These are phyloP conservation scores for Callorhinus ursinus DNA, from an alignment of 2,113 vertebrate species.

Conservation along the genomic window DNA sequence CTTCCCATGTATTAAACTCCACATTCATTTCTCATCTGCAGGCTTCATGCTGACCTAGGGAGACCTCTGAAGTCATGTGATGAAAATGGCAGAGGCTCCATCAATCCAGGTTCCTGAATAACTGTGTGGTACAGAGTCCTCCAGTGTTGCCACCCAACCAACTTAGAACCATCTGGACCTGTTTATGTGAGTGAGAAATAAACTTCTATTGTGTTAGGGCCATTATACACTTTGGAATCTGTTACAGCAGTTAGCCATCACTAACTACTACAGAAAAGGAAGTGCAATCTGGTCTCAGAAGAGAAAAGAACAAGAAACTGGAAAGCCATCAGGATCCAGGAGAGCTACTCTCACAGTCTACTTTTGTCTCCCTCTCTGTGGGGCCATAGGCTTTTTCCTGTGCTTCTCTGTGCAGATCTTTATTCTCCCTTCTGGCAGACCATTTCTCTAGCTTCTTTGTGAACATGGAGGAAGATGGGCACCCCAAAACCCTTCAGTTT, in stretches of 20 bases:
- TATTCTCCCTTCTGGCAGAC: not conserved
- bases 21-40: slow-evolving; percentile 24
- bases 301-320: not conserved
- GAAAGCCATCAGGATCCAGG: slow-evolving; percentile 18
- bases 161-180: slow-evolving; percentile 29
- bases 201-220: not conserved
- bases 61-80: not conserved
- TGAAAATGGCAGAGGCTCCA: not conserved
- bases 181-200: not conserved
- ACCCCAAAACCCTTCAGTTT: not conserved
- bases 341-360: slow-evolving; percentile 22
- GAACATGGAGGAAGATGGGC: not conserved
- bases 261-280: slow-evolving; percentile 28
- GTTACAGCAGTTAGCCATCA: slow-evolving; percentile 26
- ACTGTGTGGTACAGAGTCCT: not conserved
- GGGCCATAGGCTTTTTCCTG: not conserved
- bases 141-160: not conserved
- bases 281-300: not conserved
- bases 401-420: not conserved
- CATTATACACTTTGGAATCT: slow-evolving; percentile 21
- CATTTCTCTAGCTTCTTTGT: slow-evolving; percentile 35
- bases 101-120: not conserved
- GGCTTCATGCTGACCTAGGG: not conserved
- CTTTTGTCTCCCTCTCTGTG: not conserved
- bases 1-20: not conserved